A percentile compares a stretch with the other conserved stretches of the same genome.
Evolutionary conservation across 2,888 invertebrate genomes (phyloP).

Genomic region (Hyalella azteca): DNA sequence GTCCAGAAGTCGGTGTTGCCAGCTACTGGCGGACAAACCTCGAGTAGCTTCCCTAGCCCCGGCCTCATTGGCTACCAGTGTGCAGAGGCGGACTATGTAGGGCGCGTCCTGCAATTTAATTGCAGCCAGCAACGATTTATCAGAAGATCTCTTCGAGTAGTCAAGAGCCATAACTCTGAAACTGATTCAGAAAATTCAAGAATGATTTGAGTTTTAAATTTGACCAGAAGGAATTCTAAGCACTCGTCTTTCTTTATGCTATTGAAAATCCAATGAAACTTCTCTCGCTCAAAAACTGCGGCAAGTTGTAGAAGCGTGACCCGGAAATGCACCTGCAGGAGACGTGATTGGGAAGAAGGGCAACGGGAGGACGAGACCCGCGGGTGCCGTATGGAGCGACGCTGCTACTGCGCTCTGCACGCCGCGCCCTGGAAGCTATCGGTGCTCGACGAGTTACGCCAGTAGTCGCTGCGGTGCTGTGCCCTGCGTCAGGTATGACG

Average conservation of each 20-base stretch:
- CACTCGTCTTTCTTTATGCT: too few species aligned
- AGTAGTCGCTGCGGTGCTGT: constrained; percentile 38
- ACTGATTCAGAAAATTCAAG: too few species aligned
- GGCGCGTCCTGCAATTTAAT: constrained; percentile 1
- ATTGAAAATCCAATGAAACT: too few species aligned
- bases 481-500: constrained; percentile 40
- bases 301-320: neutral
- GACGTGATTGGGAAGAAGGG: neutral
- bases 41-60: constrained; percentile 1
- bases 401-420: neutral
- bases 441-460: constrained; percentile 17
- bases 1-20: constrained; percentile 29
- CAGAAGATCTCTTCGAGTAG: neutral
- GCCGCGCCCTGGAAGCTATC: constrained; percentile 8
- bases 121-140: constrained; percentile 11
- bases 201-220: too few species aligned
- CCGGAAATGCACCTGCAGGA: neutral
- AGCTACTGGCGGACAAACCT: constrained; percentile 27
- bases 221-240: too few species aligned
- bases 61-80: constrained; percentile 24
- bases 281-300: too few species aligned
- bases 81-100: constrained; percentile 15
- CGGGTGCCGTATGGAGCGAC: constrained; percentile 21
- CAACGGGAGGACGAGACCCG: constrained; percentile 6
- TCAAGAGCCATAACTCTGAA: constrained; percentile 1